phyloP scores from a whole-genome alignment of 2,888 invertebrate genomes.

The Tenthredo distinguenda region DNA sequence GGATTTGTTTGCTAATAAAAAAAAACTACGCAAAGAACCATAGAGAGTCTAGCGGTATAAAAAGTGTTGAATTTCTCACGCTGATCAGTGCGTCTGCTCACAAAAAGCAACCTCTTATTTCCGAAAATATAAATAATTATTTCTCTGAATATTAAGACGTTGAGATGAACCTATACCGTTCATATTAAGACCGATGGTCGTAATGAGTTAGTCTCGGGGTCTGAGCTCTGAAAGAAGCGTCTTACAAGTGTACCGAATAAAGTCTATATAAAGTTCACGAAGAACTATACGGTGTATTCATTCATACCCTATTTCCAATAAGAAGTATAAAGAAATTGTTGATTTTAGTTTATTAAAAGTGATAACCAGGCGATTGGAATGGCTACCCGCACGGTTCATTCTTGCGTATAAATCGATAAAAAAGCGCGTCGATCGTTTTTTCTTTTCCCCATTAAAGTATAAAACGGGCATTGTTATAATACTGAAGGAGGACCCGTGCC shows the following conservation, averaged over 20 bases:
- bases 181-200: too few species aligned
- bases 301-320: not conserved
- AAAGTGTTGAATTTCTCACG: not conserved
- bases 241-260: too few species aligned
- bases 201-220: too few species aligned
- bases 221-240: too few species aligned
- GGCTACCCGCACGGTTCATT: constrained; percentile 13
- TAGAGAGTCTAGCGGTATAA: not conserved
- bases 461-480: not conserved
- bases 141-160: too few species aligned
- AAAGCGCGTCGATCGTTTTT: not conserved
- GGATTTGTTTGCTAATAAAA: not conserved
- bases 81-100: too few species aligned
- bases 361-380: not conserved
- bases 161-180: too few species aligned
- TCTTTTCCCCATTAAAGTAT: not conserved
- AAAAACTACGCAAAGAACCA: not conserved
- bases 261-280: too few species aligned
- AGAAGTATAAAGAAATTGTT: not conserved
- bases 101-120: too few species aligned
- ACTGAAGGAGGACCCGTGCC: not conserved
- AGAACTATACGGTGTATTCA: too few species aligned
- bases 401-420: constrained; percentile 5
- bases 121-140: too few species aligned
- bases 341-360: not conserved